These are phyloP conservation scores for Pterocles orientalis DNA, from an alignment of 2,113 vertebrate species.

Conservation along the genomic window DNA sequence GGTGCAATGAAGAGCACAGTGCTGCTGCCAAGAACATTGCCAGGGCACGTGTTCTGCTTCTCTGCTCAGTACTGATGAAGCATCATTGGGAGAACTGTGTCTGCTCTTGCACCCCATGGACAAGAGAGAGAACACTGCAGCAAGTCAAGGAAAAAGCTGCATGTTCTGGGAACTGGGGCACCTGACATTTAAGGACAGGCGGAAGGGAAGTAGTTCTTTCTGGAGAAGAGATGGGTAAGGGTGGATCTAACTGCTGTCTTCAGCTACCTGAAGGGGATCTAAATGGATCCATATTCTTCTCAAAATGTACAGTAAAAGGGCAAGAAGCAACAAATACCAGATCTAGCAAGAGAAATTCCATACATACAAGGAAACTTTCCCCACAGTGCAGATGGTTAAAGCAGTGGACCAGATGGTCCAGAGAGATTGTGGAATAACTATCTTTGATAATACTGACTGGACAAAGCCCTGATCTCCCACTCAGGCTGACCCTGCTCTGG, in stretches of 20 bases:
- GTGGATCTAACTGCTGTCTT: background rate
- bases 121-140: background rate
- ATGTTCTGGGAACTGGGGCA: background rate
- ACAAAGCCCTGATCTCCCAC: background rate
- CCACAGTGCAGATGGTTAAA: background rate
- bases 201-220: background rate
- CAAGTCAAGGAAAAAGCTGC: background rate
- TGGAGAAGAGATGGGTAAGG: background rate
- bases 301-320: background rate
- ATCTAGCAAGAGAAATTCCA: background rate
- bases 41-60: rapidly evolving
- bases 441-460: background rate
- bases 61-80: background rate
- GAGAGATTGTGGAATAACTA: background rate
- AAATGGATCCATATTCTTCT: background rate
- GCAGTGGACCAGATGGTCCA: background rate
- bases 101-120: background rate
- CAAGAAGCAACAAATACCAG: background rate
- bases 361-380: background rate
- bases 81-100: background rate
- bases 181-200: background rate
- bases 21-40: background rate
- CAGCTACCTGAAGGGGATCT: background rate
- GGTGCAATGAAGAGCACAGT: background rate
- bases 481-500: background rate